phyloP scores from a whole-genome alignment of 2,113 vertebrate genomes.

The Hemichromis elongatus region DNA sequence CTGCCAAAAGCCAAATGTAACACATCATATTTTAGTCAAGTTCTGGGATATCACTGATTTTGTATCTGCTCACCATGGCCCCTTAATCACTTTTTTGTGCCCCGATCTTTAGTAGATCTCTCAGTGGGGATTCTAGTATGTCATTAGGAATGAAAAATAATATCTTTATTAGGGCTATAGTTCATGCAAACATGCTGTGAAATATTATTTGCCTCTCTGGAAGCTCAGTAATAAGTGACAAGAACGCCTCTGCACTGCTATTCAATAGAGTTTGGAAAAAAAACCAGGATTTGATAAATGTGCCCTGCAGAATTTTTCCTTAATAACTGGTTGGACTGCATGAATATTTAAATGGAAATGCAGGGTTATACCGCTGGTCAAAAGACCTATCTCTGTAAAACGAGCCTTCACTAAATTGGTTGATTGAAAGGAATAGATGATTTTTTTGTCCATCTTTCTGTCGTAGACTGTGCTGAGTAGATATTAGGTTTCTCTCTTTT shows the following conservation, averaged over 20 bases:
- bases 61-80: not conserved
- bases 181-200: conserved; percentile 6
- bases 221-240: not conserved
- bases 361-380: conserved; percentile 30
- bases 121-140: not conserved
- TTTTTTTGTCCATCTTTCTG: not conserved
- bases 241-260: not conserved
- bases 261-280: conserved; percentile 1
- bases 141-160: not conserved
- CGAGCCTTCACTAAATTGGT: conserved; percentile 6
- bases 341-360: conserved; percentile 42
- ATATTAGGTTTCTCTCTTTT: conserved; percentile 22
- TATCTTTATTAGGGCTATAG: not conserved
- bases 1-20: not conserved
- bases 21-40: not conserved
- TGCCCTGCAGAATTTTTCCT: not conserved
- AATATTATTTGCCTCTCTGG: not conserved
- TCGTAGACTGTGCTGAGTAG: conserved; percentile 15
- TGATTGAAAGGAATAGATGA: conserved; percentile 25
- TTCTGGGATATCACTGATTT: not conserved
- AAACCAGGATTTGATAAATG: conserved; percentile 35
- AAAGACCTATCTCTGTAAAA: conserved; percentile 27
- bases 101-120: not conserved
- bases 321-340: conserved; percentile 28
- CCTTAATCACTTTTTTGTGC: conserved; percentile 3